phyloP scores from a whole-genome alignment of 2,113 vertebrate species.

The Oryzias celebensis region DNA sequence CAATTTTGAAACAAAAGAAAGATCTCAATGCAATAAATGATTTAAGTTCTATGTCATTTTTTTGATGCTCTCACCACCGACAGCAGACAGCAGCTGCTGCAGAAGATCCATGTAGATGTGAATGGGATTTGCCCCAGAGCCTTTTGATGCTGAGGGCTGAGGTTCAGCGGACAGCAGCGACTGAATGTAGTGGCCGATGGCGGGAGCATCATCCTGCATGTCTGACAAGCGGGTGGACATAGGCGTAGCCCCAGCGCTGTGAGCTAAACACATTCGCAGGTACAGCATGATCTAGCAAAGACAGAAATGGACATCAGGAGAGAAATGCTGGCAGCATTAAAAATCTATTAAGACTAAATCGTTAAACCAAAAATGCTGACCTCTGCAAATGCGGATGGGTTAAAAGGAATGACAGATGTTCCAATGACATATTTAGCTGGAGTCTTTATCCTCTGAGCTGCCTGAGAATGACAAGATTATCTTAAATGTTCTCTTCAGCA shows the following conservation, averaged over 20 bases:
- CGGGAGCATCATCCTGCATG: constrained; percentile 95
- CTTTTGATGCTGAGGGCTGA: constrained; percentile 79
- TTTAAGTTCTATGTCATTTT: no score
- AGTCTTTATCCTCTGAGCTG: constrained; percentile 92
- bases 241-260: constrained; percentile 88
- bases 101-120: constrained; percentile 91
- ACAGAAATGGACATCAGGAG: background rate
- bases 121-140: constrained; percentile 84
- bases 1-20: no score
- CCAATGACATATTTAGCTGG: constrained; percentile 91
- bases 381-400: constrained; percentile 94
- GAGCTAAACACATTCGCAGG: constrained; percentile 93
- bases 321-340: background rate
- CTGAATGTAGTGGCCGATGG: constrained; percentile 88
- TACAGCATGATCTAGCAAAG: constrained; percentile 88
- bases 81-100: constrained; percentile 89
- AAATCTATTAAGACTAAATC: background rate
- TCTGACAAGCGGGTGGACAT: constrained; percentile 86
- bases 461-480: constrained; percentile 71
- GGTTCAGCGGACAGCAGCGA: constrained; percentile 81
- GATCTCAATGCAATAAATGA: no score
- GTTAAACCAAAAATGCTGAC: constrained; percentile 61
- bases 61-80: constrained; percentile 81
- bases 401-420: constrained; percentile 89
- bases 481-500: background rate